Percentiles rank a stretch among this genome's conserved stretches.
Evolutionary conservation across 2,797 vertebrate species (phyloP).

Genomic region (Sebastes taczanowskii): DNA sequence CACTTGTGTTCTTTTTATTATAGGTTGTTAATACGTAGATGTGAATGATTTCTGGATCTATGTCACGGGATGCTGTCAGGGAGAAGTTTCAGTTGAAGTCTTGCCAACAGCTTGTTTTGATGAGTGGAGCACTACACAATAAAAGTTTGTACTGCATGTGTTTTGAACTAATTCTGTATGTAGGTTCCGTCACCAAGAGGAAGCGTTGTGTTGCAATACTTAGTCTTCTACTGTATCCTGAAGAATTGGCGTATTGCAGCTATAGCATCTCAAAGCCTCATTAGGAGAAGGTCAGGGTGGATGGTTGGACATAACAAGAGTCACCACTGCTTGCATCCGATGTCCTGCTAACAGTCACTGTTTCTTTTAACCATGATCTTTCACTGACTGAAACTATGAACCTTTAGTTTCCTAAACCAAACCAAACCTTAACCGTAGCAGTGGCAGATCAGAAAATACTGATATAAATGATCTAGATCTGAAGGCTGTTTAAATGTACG

Average conservation of each 20-base stretch:
- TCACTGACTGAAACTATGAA: background rate
- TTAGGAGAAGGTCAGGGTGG: background rate
- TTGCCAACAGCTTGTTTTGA: background rate
- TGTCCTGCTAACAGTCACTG: background rate
- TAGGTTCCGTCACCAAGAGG: background rate
- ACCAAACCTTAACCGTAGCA: background rate
- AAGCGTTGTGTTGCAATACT: background rate
- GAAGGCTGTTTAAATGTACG: too few species aligned
- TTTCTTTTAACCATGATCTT: background rate
- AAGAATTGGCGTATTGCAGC: fast-evolving
- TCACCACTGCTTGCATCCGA: background rate
- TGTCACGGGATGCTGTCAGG: background rate
- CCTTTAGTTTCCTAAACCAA: too few species aligned
- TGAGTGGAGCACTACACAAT: background rate
- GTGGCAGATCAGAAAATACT: background rate
- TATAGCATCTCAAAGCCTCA: background rate
- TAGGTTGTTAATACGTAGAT: background rate
- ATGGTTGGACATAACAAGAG: background rate
- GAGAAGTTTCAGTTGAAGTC: background rate
- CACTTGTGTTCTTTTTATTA: background rate
- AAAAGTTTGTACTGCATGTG: background rate
- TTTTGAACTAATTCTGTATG: background rate
- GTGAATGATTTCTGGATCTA: background rate
- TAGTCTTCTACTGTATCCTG: background rate
- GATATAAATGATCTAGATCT: too few species aligned